Conservation (phyloP, 2,797 vertebrate species). For the Gallinago solitaria region DNA sequence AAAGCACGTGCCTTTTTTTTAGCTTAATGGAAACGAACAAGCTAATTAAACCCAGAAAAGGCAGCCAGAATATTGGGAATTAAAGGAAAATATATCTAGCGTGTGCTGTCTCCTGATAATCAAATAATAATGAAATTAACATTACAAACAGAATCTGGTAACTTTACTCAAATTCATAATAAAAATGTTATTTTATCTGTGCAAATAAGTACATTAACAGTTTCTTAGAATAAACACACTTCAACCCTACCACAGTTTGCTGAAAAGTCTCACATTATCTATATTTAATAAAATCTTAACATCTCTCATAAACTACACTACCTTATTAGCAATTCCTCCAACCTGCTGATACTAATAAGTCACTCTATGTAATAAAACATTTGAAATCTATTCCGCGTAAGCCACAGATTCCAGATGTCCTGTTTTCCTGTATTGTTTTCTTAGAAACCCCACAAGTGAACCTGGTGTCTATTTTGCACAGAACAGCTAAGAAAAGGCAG, state of each 20-base stretch:
- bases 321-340: background rate
- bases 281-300: background rate
- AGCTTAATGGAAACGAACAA: conserved; percentile 46
- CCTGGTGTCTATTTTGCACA: background rate
- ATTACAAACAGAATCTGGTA: background rate
- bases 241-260: background rate
- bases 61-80: conserved; percentile 13
- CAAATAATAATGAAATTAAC: background rate
- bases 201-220: background rate
- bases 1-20: conserved; percentile 37
- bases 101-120: background rate
- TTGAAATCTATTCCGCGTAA: background rate
- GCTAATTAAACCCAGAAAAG: conserved; percentile 50
- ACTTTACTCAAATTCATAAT: background rate
- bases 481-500: background rate
- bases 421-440: background rate
- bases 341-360: background rate
- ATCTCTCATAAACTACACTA: background rate
- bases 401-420: background rate
- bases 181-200: background rate
- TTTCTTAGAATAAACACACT: background rate
- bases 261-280: background rate
- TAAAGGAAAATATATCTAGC: background rate
- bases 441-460: background rate
- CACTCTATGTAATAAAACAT: background rate